Evolutionary conservation across 2,888 invertebrate species (phyloP).

Genomic region (Drosophila cognata): DNA sequence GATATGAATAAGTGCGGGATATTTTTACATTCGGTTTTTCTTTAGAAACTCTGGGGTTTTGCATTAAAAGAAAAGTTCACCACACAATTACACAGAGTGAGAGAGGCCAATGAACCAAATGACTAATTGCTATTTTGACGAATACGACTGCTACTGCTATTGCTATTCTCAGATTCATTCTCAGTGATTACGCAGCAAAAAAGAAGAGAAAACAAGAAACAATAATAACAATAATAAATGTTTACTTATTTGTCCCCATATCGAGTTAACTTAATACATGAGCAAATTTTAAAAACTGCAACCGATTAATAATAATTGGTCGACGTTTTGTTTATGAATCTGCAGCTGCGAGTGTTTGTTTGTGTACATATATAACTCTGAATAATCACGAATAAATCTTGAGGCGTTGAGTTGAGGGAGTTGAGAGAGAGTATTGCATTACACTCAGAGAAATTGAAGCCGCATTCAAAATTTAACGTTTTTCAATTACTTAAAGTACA

Average conservation of each 20-base stretch:
- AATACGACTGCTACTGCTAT: not conserved
- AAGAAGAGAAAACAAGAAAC: not conserved
- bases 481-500: conserved; percentile 2
- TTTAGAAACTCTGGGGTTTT: not conserved
- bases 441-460: not conserved
- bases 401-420: not conserved
- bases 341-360: not conserved
- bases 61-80: not conserved
- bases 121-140: conserved; percentile 31
- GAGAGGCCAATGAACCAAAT: conserved; percentile 29
- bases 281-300: conserved; percentile 1
- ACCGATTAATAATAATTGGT: not conserved
- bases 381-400: not conserved
- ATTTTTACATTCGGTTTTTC: not conserved
- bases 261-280: conserved; percentile 10
- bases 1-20: conserved; percentile 24
- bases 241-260: conserved; percentile 1
- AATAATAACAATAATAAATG: not conserved
- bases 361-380: not conserved
- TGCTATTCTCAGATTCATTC: not conserved
- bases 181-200: conserved; percentile 18
- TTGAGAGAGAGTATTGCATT: not conserved
- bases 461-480: not conserved
- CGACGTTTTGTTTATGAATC: not conserved
- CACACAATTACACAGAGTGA: not conserved